These are phyloP conservation scores for Drosophila mayaguana DNA, from an alignment of 2,888 invertebrate species.

Conservation along the genomic window DNA sequence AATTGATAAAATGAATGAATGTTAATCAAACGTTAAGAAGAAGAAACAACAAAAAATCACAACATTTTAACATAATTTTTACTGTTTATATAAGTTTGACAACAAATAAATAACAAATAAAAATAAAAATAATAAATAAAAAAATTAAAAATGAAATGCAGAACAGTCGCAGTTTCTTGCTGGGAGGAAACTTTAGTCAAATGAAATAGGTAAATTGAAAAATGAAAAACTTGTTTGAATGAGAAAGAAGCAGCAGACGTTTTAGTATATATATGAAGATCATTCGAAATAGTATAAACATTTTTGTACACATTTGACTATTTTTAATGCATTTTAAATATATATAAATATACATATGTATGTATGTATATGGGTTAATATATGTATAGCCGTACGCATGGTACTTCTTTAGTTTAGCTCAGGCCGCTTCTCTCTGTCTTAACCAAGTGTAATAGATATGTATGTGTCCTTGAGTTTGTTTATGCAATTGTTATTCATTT, in stretches of 20 bases:
- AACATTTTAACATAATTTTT: conserved; percentile 80
- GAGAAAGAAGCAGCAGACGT: background rate
- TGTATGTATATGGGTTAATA: conserved; percentile 46
- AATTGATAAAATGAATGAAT: conserved; percentile 66
- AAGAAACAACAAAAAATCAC: conserved; percentile 47
- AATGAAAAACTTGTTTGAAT: conserved; percentile 47
- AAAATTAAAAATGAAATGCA: conserved; percentile 30
- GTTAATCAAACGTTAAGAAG: conserved; percentile 63
- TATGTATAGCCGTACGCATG: conserved; percentile 59
- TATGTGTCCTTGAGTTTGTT: conserved; percentile 56
- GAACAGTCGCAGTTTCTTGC: conserved; percentile 38
- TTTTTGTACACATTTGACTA: conserved; percentile 79
- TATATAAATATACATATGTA: conserved; percentile 15
- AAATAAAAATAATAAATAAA: conserved; percentile 20
- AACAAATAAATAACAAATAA: conserved; percentile 28
- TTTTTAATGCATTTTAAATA: conserved; percentile 79
- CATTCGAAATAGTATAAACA: conserved; percentile 73
- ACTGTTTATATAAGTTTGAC: conserved; percentile 77
- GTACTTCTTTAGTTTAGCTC: conserved; percentile 64
- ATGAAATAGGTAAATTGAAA: conserved; percentile 63
- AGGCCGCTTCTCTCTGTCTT: conserved; percentile 30
- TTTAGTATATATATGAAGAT: conserved; percentile 26
- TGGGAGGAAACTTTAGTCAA: conserved; percentile 57
- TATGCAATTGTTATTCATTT: conserved; percentile 66
- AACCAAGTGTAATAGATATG: conserved; percentile 66